Percentiles rank a stretch among this genome's conserved stretches.
Conservation (phyloP, 2,113 vertebrate genomes). For the Rhinoptilus africanus region DNA sequence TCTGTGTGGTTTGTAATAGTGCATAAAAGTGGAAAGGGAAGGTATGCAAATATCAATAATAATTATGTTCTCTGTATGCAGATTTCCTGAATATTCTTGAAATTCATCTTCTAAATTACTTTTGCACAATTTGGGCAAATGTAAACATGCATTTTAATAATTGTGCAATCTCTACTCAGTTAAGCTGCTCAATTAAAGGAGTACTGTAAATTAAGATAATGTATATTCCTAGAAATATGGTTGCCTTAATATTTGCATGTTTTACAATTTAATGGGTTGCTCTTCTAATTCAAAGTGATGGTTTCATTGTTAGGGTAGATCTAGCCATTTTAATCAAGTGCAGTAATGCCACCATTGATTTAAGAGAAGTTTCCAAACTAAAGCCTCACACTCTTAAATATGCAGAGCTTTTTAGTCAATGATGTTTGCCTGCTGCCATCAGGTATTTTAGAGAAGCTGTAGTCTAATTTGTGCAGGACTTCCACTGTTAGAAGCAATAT, state of each 20-base stretch:
- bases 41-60: slow-evolving; percentile 72
- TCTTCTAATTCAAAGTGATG: slow-evolving; percentile 7
- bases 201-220: slow-evolving; percentile 64
- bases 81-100: slow-evolving; percentile 68
- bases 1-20: slow-evolving; percentile 56
- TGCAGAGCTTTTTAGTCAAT: background rate
- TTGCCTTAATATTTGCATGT: slow-evolving; percentile 59
- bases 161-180: slow-evolving; percentile 48
- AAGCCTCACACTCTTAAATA: background rate
- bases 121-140: slow-evolving; percentile 68
- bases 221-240: slow-evolving; percentile 23
- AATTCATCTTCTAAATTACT: slow-evolving; percentile 73
- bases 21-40: slow-evolving; percentile 46
- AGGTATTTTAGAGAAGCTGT: background rate
- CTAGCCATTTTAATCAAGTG: background rate
- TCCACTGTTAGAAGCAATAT: background rate
- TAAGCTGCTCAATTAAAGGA: slow-evolving; percentile 55
- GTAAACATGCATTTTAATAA: slow-evolving; percentile 69
- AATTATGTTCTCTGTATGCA: slow-evolving; percentile 68
- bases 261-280: slow-evolving; percentile 22
- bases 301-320: slow-evolving; percentile 15
- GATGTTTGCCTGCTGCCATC: background rate
- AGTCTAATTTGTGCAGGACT: background rate
- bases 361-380: background rate
- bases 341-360: background rate